Base-by-base conservation (phyloP, 64 coral and sea anemone species). In the Trachythela sp. region DNA sequence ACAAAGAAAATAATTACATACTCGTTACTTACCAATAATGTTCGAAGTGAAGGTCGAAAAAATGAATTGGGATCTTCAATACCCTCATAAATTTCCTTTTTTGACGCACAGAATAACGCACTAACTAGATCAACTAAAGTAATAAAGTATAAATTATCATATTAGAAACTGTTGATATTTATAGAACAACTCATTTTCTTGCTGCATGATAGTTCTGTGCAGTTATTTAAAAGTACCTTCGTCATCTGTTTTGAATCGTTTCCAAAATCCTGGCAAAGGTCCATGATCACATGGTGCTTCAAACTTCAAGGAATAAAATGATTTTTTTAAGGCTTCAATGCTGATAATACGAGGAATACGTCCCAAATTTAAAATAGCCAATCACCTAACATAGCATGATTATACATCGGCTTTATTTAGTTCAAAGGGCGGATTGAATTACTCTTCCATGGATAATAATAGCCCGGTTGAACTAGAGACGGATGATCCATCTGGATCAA, bases 91-190 rank as follows among this genome's bases (percentile, higher is more conserved):
- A 97, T 92, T 2, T 94, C 80, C 13, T 84, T 94, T 75, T 97
- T 97, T 85, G 90, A 89, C 39, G 94, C 90, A 92, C 95, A 97
- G 48, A 97, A 97, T 91, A 92, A 90, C 36, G 95, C 95, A 92
- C 95, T 97, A n/a, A 97, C 91, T 88, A 97, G 94, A 87, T 97
- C 95, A 88, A 97, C 95, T 97, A 49, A 20, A 94, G 92, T 24
- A 36, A 71, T 91, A 30, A 48, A 39, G 11, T 45, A 45, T 11
- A 45, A 45, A n/a, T n/a, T n/a, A n/a, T n/a, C n/a, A n/a, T n/a
- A n/a, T n/a, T n/a, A n/a, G n/a, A n/a, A n/a, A n/a, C n/a, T n/a
- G n/a, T n/a, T n/a, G n/a, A n/a, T n/a, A n/a, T n/a, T n/a, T n/a
- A n/a, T n/a, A n/a, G n/a, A n/a, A n/a, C n/a, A n/a, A n/a, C n/a